These are phyloP conservation scores for Chiridota heheva DNA, from an alignment of 35 echinoderm and acorn worm species.

Conservation along the genomic window DNA sequence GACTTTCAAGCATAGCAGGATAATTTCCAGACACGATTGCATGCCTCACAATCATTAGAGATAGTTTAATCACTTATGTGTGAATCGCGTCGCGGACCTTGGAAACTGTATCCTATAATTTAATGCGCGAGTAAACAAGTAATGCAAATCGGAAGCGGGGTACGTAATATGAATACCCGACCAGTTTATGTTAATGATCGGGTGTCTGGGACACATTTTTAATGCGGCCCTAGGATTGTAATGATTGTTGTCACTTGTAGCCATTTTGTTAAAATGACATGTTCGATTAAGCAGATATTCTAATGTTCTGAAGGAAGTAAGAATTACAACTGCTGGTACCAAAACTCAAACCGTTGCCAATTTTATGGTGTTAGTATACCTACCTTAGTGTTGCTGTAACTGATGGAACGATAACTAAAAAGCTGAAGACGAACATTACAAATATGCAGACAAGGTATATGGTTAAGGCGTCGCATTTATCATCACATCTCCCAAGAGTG, in stretches of 20 bases:
- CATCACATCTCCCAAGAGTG: constrained; percentile 58
- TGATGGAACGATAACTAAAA: constrained; percentile 81
- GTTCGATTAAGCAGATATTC: not conserved
- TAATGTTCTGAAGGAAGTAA: not conserved
- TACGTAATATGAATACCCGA: no score
- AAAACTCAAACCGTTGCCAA: not conserved
- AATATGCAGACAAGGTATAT: constrained; percentile 73
- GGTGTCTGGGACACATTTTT: no score
- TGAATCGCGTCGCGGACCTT: no score
- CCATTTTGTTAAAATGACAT: not conserved
- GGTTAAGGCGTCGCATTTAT: constrained; percentile 47
- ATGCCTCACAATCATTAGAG: not conserved
- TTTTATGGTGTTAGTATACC: not conserved
- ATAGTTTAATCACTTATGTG: no score
- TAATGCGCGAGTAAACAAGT: no score
- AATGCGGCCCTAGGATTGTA: no score
- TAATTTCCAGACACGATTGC: no score
- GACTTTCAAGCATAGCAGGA: no score
- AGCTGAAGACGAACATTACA: constrained; percentile 56
- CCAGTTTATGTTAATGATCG: not conserved
- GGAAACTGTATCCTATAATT: no score
- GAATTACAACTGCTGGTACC: not conserved
- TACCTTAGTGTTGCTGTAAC: constrained; percentile 89
- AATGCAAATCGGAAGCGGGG: no score
- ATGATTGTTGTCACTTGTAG: no score